Percentiles rank a stretch among this genome's conserved stretches.
Evolutionary conservation across 2,113 vertebrate genomes (phyloP).

Genomic region (Takifugu flavidus): DNA sequence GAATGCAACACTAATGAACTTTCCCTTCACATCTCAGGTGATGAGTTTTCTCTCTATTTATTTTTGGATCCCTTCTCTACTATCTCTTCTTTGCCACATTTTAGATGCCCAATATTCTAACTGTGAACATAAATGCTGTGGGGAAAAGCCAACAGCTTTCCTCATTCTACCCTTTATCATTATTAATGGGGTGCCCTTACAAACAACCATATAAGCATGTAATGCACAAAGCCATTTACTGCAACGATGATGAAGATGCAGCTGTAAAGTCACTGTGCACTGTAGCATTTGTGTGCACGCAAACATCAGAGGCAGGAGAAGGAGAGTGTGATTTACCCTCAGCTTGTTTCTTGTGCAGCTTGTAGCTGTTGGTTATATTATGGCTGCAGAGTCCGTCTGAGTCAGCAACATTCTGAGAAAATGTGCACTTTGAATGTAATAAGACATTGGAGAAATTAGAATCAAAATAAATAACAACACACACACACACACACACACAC

Average conservation of each 20-base stretch:
- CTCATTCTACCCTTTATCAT: conserved; percentile 48
- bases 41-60: too few species aligned
- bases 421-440: background rate
- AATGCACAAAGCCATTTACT: conserved; percentile 52
- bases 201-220: conserved; percentile 39
- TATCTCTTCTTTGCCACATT: conserved; percentile 18
- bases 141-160: conserved; percentile 55
- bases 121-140: conserved; percentile 21
- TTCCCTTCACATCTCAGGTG: too few species aligned
- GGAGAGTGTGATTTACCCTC: background rate
- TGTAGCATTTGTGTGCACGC: conserved; percentile 31
- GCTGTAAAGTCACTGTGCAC: conserved; percentile 34
- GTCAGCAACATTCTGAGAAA: background rate
- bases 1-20: too few species aligned
- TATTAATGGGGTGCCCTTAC: conserved; percentile 55
- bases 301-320: conserved; percentile 6
- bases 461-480: too few species aligned
- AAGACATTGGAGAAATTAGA: background rate
- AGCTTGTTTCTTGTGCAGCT: too few species aligned
- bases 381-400: background rate
- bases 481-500: too few species aligned
- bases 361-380: too few species aligned
- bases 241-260: conserved; percentile 51
- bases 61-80: too few species aligned
- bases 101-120: conserved; percentile 50